Evolutionary conservation across 2,888 invertebrate genomes (phyloP), one percentile per base, ranked within the genome.

Genomic region (Conops quadrifasciatus): DNA sequence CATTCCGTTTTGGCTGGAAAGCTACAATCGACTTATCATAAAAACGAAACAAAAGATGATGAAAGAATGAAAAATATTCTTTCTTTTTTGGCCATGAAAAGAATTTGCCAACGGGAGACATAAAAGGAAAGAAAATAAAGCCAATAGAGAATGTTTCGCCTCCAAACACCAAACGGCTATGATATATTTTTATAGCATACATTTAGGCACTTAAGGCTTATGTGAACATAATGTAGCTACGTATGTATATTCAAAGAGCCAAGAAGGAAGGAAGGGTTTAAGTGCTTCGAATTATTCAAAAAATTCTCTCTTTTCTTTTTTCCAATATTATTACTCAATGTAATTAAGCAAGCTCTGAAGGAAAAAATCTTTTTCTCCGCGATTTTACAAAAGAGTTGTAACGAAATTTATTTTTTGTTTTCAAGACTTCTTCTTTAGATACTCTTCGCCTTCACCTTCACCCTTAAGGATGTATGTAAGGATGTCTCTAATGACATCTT

Each of bases 191-290:
- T 30, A 30, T 19, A 45, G 59, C 67, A 59, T 47, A 47, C 58
- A 28, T 59, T 67, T 26, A 59, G 30, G 67, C 67, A 67, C 67
- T 67, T 28, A 59, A 45, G 58, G 58, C 11, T 5, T n/a, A n/a
- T 49, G 16, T 4, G 2, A 5, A 49, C 13, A 16, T 49, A 49
- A 49, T 49, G n/a, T 49, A 49, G 15, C 16, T 49, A 16, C n/a
- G 13, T 49, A 49, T 16, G 4, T 21, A 53, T 21, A 2, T 2
- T n/a, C 19, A 53, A 53, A 11, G 13, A 16, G 58, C 13, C 1
- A 26, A 58, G 2, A 11, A 58, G 9, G 26, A 58, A 28, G 24
- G 24, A 15, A 49, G 7, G 36, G 49, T 11, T 49, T 49, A 49
- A 56, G 1, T 58, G 26, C 26, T 16, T 26, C 2, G 16, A 58